A percentile compares a stretch with the other conserved stretches of the same genome.
Evolutionary conservation across 2,888 invertebrate species (phyloP).

Genomic region (Melinaea marsaeus): DNA sequence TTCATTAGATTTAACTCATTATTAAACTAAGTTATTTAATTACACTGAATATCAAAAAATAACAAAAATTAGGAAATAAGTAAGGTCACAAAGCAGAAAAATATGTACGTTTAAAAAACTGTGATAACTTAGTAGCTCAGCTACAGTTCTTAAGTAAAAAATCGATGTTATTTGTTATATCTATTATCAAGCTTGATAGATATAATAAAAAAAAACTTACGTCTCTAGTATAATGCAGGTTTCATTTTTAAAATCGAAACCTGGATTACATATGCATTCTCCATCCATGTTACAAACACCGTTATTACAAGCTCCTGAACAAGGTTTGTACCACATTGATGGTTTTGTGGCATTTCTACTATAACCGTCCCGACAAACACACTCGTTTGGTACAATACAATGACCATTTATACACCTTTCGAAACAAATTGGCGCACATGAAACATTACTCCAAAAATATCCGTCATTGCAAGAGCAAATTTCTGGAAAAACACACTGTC

Average conservation of each 20-base stretch:
- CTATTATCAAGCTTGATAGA: no score
- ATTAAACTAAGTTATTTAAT: no score
- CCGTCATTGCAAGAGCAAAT: constrained; percentile 31
- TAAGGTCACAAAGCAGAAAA: no score
- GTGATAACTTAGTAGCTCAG: no score
- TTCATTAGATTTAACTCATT: no score
- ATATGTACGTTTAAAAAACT: no score
- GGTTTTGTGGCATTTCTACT: constrained; percentile 30
- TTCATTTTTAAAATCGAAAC: constrained; percentile 38
- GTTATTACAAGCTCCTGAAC: constrained; percentile 40
- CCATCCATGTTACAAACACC: constrained; percentile 45
- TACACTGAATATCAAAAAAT: no score
- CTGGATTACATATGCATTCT: constrained; percentile 42
- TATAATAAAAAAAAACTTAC: constrained; percentile 41
- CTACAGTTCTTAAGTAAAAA: no score
- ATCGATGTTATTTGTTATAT: no score
- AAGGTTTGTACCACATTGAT: constrained; percentile 43
- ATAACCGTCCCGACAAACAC: constrained; percentile 49
- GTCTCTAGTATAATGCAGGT: constrained; percentile 38
- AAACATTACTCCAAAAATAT: constrained; percentile 22
- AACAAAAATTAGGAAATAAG: no score
- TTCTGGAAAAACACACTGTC: constrained; percentile 27
- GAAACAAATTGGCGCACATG: constrained; percentile 52
- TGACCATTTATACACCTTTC: constrained; percentile 49
- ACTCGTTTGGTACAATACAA: constrained; percentile 48